These are phyloP conservation scores for Arothron firmamentum DNA, from an alignment of 2,113 vertebrate genomes.

Conservation along the genomic window DNA sequence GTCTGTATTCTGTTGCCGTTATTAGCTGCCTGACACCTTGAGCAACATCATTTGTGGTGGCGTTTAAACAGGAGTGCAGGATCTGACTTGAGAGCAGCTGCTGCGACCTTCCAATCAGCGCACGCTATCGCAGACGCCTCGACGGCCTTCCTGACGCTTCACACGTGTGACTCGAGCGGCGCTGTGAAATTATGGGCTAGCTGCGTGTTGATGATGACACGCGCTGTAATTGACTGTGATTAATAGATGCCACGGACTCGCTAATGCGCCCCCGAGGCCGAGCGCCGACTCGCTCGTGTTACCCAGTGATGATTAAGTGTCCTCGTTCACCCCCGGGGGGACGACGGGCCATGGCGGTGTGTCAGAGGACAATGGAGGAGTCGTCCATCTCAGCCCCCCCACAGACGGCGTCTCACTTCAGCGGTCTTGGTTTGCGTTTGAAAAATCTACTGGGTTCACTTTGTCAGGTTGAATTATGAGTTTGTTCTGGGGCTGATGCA, in stretches of 20 bases:
- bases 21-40: slow-evolving; percentile 8
- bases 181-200: slow-evolving; percentile 40
- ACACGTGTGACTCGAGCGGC: slow-evolving; percentile 27
- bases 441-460: slow-evolving; percentile 16
- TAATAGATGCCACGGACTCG: slow-evolving; percentile 55
- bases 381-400: slow-evolving; percentile 33
- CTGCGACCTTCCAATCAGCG: neutral
- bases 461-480: slow-evolving; percentile 21
- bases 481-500: neutral
- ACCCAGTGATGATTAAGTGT: slow-evolving; percentile 60
- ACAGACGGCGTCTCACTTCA: slow-evolving; percentile 1
- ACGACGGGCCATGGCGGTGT: slow-evolving; percentile 36
- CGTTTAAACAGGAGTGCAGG: no score
- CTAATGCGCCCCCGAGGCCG: slow-evolving; percentile 55
- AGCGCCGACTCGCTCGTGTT: slow-evolving; percentile 40
- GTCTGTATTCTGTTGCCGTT: slow-evolving; percentile 1
- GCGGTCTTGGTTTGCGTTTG: slow-evolving; percentile 20
- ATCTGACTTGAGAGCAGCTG: neutral
- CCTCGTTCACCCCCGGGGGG: slow-evolving; percentile 21
- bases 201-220: slow-evolving; percentile 46
- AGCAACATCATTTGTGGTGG: neutral
- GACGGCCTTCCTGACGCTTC: neutral
- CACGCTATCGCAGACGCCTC: slow-evolving; percentile 1
- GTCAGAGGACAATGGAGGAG: slow-evolving; percentile 36
- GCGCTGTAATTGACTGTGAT: slow-evolving; percentile 60